Conservation (phyloP, 2,888 invertebrate species). For the Polyploca ridens region DNA sequence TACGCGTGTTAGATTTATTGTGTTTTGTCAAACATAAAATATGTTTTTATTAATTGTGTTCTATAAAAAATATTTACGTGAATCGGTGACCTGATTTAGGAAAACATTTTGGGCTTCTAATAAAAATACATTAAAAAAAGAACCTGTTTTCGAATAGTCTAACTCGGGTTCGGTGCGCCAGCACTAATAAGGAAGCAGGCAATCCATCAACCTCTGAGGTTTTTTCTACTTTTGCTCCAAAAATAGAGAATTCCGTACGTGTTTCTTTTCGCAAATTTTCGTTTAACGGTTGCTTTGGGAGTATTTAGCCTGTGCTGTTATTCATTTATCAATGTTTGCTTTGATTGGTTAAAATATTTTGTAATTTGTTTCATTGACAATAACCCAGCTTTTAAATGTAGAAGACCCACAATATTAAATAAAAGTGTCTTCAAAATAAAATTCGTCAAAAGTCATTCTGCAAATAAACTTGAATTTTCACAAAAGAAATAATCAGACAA, state of each 20-base stretch:
- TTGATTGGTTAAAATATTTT: slow-evolving; percentile 4
- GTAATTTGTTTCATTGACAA: neutral
- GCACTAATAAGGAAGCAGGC: slow-evolving; percentile 52
- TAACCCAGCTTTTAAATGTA: neutral
- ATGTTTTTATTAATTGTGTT: too few species aligned
- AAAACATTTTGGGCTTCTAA: neutral
- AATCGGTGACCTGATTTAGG: neutral
- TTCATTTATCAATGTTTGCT: slow-evolving; percentile 12
- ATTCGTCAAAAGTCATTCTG: neutral
- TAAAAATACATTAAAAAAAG: neutral
- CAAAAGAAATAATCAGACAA: slow-evolving; percentile 20
- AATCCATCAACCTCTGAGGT: slow-evolving; percentile 56
- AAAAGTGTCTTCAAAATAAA: neutral
- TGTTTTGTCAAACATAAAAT: too few species aligned
- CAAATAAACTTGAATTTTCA: neutral
- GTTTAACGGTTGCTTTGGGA: slow-evolving; percentile 26
- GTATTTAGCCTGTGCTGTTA: slow-evolving; percentile 32
- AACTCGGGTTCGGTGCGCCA: slow-evolving; percentile 31
- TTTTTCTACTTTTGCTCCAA: slow-evolving; percentile 46
- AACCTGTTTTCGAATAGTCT: slow-evolving; percentile 21
- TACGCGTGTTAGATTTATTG: neutral
- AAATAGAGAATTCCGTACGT: slow-evolving; percentile 45
- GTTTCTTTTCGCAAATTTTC: slow-evolving; percentile 43
- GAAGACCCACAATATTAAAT: neutral
- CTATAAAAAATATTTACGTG: neutral